A percentile compares a stretch with the other conserved stretches of the same genome.
These are phyloP conservation scores for Latrodectus elegans DNA, from an alignment of 2,888 invertebrate species.

Conservation along the genomic window DNA sequence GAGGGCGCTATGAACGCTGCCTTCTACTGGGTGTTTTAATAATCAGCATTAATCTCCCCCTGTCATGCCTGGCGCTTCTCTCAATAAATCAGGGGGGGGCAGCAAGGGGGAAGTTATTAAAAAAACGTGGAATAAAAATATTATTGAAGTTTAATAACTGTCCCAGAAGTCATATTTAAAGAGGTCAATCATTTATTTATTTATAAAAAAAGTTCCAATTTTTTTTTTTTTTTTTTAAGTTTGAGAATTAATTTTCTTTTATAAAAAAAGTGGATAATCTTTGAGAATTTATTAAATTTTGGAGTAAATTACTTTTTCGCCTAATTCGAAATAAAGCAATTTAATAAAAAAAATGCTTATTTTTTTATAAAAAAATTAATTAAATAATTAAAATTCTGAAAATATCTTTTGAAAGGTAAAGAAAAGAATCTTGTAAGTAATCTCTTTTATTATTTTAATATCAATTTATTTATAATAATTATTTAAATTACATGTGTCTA, in stretches of 20 bases:
- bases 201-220: not conserved
- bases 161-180: conserved; percentile 10
- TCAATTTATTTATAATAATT: too few species aligned
- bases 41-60: conserved; percentile 48
- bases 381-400: too few species aligned
- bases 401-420: too few species aligned
- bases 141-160: conserved; percentile 33
- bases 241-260: not conserved
- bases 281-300: not conserved
- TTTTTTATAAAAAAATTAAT: too few species aligned
- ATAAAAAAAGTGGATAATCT: not conserved
- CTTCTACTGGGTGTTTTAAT: conserved; percentile 29
- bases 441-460: too few species aligned
- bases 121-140: conserved; percentile 9
- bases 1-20: conserved; percentile 19
- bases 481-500: too few species aligned
- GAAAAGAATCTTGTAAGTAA: too few species aligned
- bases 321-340: not conserved
- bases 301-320: not conserved
- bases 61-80: conserved; percentile 17
- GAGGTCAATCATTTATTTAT: not conserved
- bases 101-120: conserved; percentile 34
- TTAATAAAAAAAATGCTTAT: too few species aligned
- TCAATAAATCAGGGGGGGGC: conserved; percentile 40
- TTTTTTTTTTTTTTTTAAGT: not conserved